Conservation (phyloP, 1,140 invertebrate genomes). For the Trichonephila clavata region DNA sequence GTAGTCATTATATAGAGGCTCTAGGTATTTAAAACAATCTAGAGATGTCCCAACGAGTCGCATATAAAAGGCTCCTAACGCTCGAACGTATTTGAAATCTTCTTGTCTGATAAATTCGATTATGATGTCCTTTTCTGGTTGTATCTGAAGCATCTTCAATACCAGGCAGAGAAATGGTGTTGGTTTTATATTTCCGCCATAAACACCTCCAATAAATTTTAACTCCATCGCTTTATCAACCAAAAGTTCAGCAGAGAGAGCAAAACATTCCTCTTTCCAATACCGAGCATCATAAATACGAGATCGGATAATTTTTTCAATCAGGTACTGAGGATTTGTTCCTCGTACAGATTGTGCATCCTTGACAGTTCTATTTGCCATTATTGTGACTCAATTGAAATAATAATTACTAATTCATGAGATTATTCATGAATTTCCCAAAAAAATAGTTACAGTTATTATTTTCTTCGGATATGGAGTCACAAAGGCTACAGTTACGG, state of each 20-base stretch:
- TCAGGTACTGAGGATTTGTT: conserved; percentile 99
- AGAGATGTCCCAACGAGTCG: conserved; percentile 95
- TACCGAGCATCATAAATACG: conserved; percentile 99
- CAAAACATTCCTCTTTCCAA: conserved; percentile 99
- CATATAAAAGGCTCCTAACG: conserved; percentile 98
- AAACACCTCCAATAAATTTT: conserved; percentile 95
- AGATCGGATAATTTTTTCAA: conserved; percentile 99
- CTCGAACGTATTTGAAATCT: conserved; percentile 99
- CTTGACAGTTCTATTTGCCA: conserved; percentile 99
- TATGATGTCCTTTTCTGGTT: conserved; percentile 99
- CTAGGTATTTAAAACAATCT: conserved; percentile 99
- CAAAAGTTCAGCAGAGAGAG: conserved; percentile 96
- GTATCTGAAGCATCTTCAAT: conserved; percentile 99
- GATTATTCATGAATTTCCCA: no score
- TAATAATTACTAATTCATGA: no score
- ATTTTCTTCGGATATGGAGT: no score
- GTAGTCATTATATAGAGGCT: conserved; percentile 98
- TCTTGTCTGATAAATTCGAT: conserved; percentile 99
- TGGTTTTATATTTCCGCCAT: conserved; percentile 98
- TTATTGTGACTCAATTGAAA: conserved; percentile 80
- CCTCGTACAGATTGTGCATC: conserved; percentile 98
- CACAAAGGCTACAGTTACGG: no score
- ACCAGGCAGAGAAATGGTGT: conserved; percentile 98
- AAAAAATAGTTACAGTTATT: no score
- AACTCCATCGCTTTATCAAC: conserved; percentile 99